Evolutionary conservation across 2,888 invertebrate species (phyloP).

Genomic region (Bursaphelenchus okinawaensis): DNA sequence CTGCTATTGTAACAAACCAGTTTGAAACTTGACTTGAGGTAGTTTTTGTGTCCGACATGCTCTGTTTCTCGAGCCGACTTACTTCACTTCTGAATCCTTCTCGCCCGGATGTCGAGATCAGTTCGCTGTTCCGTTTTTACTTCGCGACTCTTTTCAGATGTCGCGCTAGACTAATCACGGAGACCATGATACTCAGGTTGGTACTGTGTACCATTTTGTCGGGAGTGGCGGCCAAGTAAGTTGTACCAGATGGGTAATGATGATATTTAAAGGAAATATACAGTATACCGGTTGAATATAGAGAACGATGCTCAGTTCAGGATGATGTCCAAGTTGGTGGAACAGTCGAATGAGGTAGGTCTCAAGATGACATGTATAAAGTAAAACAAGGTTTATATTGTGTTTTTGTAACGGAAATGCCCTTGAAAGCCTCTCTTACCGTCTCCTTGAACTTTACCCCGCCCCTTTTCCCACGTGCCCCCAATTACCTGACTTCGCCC

Average conservation of each 20-base stretch:
- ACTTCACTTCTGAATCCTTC: not conserved
- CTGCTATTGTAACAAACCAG: no score
- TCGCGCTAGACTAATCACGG: not conserved
- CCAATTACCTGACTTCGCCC: no score
- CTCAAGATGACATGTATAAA: no score
- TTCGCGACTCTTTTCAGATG: not conserved
- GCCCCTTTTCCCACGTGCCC: no score
- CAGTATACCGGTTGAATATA: slow-evolving; percentile 20
- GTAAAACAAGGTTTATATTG: no score
- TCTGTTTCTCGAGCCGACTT: not conserved
- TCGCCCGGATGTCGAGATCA: not conserved
- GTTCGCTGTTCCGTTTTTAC: not conserved
- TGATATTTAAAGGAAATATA: slow-evolving; percentile 14
- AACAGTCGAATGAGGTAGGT: not conserved
- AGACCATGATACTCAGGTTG: not conserved
- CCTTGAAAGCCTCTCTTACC: no score
- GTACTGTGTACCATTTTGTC: not conserved
- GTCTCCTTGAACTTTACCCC: no score
- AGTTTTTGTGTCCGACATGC: not conserved
- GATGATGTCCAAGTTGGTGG: not conserved
- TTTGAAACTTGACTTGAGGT: no score
- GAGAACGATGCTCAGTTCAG: slow-evolving; percentile 6
- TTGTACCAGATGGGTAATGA: not conserved
- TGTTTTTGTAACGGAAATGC: no score
- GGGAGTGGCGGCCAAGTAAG: not conserved